phyloP scores from a whole-genome alignment of 2,888 invertebrate genomes.

The Scelioninae gen. 1 region DNA sequence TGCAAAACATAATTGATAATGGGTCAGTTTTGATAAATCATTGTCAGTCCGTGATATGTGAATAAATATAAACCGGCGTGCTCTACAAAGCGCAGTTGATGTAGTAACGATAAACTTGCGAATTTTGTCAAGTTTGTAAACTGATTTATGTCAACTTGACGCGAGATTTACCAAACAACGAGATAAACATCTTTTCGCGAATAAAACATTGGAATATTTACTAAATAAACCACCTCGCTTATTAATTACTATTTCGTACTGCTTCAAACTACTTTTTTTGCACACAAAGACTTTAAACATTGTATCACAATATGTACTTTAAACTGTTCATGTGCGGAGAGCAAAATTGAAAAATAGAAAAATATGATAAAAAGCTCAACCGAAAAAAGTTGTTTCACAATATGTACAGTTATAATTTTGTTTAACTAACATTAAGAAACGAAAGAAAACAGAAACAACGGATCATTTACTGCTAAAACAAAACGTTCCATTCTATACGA shows the following conservation, averaged over 20 bases:
- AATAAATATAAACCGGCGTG: constrained; percentile 58
- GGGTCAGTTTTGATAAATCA: constrained; percentile 61
- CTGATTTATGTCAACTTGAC: constrained; percentile 77
- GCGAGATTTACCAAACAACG: constrained; percentile 78
- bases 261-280: not conserved
- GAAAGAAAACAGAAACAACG: constrained; percentile 4
- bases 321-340: too few species aligned
- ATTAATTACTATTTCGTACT: constrained; percentile 37
- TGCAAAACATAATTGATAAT: constrained; percentile 63
- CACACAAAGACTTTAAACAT: too few species aligned
- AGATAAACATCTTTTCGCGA: constrained; percentile 75
- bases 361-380: too few species aligned
- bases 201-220: constrained; percentile 59
- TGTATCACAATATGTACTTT: too few species aligned
- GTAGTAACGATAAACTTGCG: constrained; percentile 62
- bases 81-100: constrained; percentile 58
- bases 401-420: too few species aligned
- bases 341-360: too few species aligned
- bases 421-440: too few species aligned
- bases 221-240: constrained; percentile 45
- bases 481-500: constrained; percentile 62
- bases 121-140: constrained; percentile 77
- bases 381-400: too few species aligned
- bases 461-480: constrained; percentile 23
- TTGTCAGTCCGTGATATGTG: constrained; percentile 52